A percentile compares a stretch with the other conserved stretches of the same genome.
Evolutionary conservation across 2,888 invertebrate species (phyloP).

Genomic region (Argyresthia goedartella): DNA sequence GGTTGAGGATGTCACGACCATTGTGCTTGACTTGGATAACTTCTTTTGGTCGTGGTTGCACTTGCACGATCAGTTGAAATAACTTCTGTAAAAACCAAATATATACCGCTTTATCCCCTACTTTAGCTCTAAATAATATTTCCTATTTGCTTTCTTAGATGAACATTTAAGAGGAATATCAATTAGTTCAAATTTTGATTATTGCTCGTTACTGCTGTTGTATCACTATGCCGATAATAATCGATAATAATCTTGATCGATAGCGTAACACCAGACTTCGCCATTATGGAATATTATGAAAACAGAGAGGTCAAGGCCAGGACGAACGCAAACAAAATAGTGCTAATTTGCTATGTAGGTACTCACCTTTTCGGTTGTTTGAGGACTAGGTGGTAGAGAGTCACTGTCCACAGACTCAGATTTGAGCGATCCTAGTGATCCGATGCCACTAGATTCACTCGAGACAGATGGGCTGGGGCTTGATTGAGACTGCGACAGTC

Average conservation of each 20-base stretch:
- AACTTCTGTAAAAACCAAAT: constrained; percentile 41
- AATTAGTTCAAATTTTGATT: neutral
- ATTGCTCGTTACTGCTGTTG: no score
- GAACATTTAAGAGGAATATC: neutral
- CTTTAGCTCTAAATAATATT: no score
- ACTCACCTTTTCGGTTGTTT: constrained; percentile 64
- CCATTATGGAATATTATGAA: constrained; percentile 71
- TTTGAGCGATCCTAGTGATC: constrained; percentile 68
- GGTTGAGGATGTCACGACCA: constrained; percentile 71
- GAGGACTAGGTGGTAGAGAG: constrained; percentile 62
- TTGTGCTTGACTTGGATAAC: constrained; percentile 52
- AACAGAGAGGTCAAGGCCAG: constrained; percentile 71
- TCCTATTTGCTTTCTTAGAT: neutral
- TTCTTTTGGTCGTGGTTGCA: constrained; percentile 55
- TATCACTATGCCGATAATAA: constrained; percentile 2
- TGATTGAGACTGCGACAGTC: constrained; percentile 56
- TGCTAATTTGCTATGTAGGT: constrained; percentile 16
- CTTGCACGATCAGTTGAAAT: constrained; percentile 54
- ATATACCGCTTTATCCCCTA: neutral
- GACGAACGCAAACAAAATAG: constrained; percentile 61
- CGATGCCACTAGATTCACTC: constrained; percentile 75
- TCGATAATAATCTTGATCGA: constrained; percentile 48
- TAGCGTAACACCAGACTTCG: constrained; percentile 53
- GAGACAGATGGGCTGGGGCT: constrained; percentile 70
- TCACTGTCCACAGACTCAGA: constrained; percentile 60